Base-by-base conservation (phyloP, 2,797 vertebrate species). In the Champsocephalus esox region DNA sequence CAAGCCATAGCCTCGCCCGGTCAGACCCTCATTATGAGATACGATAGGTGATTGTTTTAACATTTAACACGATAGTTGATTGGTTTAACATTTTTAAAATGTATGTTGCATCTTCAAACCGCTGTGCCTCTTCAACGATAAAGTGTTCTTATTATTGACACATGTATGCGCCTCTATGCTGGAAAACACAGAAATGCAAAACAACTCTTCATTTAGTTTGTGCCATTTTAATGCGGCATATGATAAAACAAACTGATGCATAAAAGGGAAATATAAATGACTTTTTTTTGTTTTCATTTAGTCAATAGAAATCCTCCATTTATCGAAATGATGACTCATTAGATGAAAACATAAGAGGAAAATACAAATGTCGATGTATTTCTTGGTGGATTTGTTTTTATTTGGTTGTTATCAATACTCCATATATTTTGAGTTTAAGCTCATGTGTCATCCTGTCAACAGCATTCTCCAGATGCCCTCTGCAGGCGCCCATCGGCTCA, bases 381-480 rank as follows among this genome's bases (percentile, higher is more conserved):
- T 19, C 46, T 45, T 51, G 12, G 13, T 49, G 28, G n/a, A 14
- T 48, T 52, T 56, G 58, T 69, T 43, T 57, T 43, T 4, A 43
- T 34, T 43, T n/a, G 5, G 9, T 21, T 21, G n/a, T 44, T 52
- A 4, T 63, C 0, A 8, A 45, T 54, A 21, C 7, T 32, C 28
- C 12, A 9, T 48, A 46, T 7, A 9, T 56, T 68, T 45, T 51
- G 60, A n/a, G 55, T 66, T 32, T 12, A 7, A 43, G 12, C 59
- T 65, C 9, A 77, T 70, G 43, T 70, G 43, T 24, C 70, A 0
- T 83, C 62, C 49, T 65, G 57, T 65, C 70, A 17, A 46, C 94
- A 98, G 98, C 93, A 93, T 98, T 94, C 96, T 97, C 1, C 98
- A 98, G 94, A 96, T 97, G 76, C 95, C 96, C 8, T 84, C 94